A percentile compares a stretch with the other conserved stretches of the same genome.
These are phyloP conservation scores for Chionis minor DNA, from an alignment of 2,113 vertebrate species.

Conservation along the genomic window DNA sequence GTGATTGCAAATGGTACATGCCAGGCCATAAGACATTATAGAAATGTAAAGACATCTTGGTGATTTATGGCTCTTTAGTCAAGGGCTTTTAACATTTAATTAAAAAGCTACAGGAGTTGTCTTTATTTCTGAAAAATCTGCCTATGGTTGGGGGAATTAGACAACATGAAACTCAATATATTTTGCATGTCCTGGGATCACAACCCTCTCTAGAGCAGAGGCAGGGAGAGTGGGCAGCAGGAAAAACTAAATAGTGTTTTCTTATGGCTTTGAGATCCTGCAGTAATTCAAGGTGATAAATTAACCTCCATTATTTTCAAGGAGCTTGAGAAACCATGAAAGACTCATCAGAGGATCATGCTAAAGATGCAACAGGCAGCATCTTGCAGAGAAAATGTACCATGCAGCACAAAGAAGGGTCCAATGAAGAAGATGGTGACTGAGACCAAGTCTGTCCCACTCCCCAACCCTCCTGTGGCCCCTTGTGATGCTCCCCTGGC, in stretches of 20 bases:
- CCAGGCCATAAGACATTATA: neutral
- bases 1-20: neutral
- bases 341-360: neutral
- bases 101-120: conserved; percentile 70
- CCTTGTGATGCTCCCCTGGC: neutral
- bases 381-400: neutral
- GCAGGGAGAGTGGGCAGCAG: neutral
- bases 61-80: conserved; percentile 71
- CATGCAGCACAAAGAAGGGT: neutral
- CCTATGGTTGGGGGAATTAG: conserved; percentile 36
- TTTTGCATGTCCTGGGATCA: neutral
- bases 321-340: neutral
- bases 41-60: conserved; percentile 47
- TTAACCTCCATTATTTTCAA: conserved; percentile 1
- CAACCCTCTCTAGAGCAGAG: neutral
- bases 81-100: conserved; percentile 69
- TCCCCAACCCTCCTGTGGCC: neutral
- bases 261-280: conserved; percentile 9
- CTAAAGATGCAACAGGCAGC: neutral
- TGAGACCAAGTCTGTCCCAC: accelerated
- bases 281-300: conserved; percentile 51
- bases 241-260: neutral
- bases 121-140: conserved; percentile 69
- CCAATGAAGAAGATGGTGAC: neutral
- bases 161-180: neutral